Percentiles rank a stretch among this genome's conserved stretches.
These are phyloP conservation scores for Palythoa grandis DNA, from an alignment of 92 coral and sea anemone species.

Conservation along the genomic window DNA sequence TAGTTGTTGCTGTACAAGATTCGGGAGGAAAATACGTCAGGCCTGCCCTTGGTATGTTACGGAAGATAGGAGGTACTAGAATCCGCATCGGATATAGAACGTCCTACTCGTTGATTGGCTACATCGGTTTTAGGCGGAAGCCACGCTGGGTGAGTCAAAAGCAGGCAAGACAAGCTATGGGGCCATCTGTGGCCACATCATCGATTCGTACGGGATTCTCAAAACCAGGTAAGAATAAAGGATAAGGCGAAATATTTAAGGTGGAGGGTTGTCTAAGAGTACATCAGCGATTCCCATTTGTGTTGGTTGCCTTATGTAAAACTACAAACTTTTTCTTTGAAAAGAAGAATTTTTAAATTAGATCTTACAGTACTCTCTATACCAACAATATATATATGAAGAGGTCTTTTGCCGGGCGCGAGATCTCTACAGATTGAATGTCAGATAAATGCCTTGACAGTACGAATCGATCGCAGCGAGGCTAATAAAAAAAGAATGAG, in stretches of 20 bases:
- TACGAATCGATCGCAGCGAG: too few relatives aligned
- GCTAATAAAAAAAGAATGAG: too few relatives aligned
- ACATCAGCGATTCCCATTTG: too few relatives aligned
- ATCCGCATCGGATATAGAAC: constrained; percentile 16
- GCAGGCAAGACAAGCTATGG: constrained; percentile 23
- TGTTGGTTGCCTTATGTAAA: too few relatives aligned
- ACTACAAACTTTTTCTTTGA: too few relatives aligned
- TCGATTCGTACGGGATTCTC: constrained; percentile 5
- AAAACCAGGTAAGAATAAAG: background rate
- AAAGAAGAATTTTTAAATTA: too few relatives aligned
- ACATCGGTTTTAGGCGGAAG: constrained; percentile 11
- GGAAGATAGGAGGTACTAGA: constrained; percentile 23
- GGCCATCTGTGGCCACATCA: constrained; percentile 22
- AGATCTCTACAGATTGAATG: too few relatives aligned
- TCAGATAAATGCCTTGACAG: too few relatives aligned
- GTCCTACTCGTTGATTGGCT: constrained; percentile 27
- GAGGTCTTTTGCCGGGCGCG: too few relatives aligned
- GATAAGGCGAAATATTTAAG: background rate
- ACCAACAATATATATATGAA: too few relatives aligned
- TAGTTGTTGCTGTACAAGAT: constrained; percentile 22
- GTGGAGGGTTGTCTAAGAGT: background rate
- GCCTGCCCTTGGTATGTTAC: constrained; percentile 31
- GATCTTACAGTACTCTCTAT: too few relatives aligned
- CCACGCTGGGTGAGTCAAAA: constrained; percentile 38
- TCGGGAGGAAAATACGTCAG: constrained; percentile 18